These are phyloP conservation scores for Lingula anatina DNA, from an alignment of 2,888 invertebrate genomes.

Conservation along the genomic window DNA sequence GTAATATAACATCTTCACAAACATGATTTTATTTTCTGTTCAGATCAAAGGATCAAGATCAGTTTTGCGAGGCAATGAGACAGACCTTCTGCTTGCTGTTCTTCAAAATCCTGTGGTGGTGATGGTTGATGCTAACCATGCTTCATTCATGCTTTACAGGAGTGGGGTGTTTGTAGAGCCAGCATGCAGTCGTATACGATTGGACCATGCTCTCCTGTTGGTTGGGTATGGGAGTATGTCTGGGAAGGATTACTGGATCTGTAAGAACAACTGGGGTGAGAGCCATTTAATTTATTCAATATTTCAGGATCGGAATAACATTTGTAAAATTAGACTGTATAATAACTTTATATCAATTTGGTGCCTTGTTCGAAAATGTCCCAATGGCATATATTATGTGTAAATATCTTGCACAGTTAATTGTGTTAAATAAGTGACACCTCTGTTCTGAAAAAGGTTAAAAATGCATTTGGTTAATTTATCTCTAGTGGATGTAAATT, in stretches of 20 bases:
- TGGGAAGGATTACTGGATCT: slow-evolving; percentile 9
- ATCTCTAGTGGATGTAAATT: no score
- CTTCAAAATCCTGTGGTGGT: slow-evolving; percentile 19
- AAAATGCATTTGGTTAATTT: no score
- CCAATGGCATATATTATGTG: no score
- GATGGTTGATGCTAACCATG: slow-evolving; percentile 21
- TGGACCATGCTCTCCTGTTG: slow-evolving; percentile 9
- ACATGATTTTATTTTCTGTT: no score
- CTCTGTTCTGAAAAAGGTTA: no score
- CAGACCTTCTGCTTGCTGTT: not conserved
- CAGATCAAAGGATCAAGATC: not conserved
- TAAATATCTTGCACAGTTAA: no score
- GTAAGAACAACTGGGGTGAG: slow-evolving; percentile 9
- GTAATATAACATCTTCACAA: no score
- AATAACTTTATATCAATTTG: no score
- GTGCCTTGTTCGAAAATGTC: no score
- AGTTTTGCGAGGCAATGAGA: not conserved
- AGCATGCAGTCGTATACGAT: slow-evolving; percentile 1
- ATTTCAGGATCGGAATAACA: no score
- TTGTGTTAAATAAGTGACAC: no score
- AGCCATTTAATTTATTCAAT: not conserved
- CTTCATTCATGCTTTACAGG: slow-evolving; percentile 20
- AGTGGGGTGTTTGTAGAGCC: slow-evolving; percentile 6
- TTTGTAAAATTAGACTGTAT: no score
- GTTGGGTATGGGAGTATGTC: slow-evolving; percentile 9